Conservation (phyloP, 2,797 vertebrate species). For the Schizopygopsis malacanthus region DNA sequence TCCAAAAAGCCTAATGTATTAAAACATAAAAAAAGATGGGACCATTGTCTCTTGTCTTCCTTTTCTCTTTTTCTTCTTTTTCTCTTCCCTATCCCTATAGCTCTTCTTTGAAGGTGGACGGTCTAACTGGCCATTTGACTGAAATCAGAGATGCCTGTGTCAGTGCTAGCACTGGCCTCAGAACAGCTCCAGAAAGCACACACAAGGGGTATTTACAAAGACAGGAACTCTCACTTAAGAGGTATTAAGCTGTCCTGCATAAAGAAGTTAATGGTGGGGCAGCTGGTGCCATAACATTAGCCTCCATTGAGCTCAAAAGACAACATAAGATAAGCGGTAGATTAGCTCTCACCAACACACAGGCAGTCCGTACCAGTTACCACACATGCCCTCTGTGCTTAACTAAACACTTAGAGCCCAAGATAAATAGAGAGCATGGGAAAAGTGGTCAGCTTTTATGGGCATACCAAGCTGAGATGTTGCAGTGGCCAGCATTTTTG, state of each 20-base stretch:
- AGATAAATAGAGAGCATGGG: conserved; percentile 44
- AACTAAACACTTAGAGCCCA: conserved; percentile 48
- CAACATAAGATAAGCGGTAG: conserved; percentile 59
- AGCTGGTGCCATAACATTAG: conserved; percentile 48
- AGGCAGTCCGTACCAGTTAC: conserved; percentile 55
- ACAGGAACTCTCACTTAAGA: conserved; percentile 49
- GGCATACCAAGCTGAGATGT: conserved; percentile 28
- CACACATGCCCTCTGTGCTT: conserved; percentile 49
- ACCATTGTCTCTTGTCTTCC: neutral
- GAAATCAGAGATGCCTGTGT: conserved; percentile 37
- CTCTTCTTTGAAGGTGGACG: neutral
- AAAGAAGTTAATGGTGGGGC: conserved; percentile 39
- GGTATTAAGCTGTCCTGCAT: conserved; percentile 48
- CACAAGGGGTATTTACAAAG: conserved; percentile 43
- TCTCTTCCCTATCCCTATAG: neutral
- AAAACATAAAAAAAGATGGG: neutral
- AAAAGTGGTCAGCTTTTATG: conserved; percentile 32
- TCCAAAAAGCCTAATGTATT: neutral
- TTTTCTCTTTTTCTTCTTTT: neutral
- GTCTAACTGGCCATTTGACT: conserved; percentile 19
- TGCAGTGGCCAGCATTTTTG: conserved; percentile 4
- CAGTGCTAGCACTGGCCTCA: neutral
- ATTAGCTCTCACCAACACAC: conserved; percentile 51
- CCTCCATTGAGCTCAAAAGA: conserved; percentile 51
- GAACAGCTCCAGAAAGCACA: conserved; percentile 26